Conservation (phyloP, 2,888 invertebrate genomes). For the Allygus modestus region DNA sequence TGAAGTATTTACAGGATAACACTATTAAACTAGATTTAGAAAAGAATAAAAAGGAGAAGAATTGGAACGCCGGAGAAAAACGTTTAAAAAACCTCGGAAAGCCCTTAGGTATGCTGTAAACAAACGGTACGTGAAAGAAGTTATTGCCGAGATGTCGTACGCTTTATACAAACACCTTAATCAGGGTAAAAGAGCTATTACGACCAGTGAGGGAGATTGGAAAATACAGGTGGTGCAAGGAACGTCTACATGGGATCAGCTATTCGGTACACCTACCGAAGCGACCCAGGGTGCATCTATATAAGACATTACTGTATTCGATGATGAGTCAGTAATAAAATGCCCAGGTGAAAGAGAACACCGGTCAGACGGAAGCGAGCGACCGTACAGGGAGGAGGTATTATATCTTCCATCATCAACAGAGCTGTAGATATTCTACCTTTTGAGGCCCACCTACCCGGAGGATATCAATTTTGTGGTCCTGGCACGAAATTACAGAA, state of each 20-base stretch:
- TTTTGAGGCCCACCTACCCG: conserved; percentile 64
- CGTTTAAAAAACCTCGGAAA: neutral
- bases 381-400: neutral
- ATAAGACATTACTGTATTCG: neutral
- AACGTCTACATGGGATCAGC: neutral
- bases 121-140: too few species aligned
- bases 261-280: too few species aligned
- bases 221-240: too few species aligned
- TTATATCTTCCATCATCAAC: conserved; percentile 41
- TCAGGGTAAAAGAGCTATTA: neutral
- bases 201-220: too few species aligned
- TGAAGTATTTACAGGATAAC: neutral
- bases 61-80: neutral
- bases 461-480: conserved; percentile 66
- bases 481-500: conserved; percentile 64
- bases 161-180: neutral
- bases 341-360: conserved; percentile 61
- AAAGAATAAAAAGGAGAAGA: neutral
- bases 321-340: neutral
- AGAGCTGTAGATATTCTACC: conserved; percentile 60
- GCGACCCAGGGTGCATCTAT: too few species aligned
- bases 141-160: too few species aligned
- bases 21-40: neutral
- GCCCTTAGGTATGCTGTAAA: too few species aligned
- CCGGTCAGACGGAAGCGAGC: neutral